Evolutionary conservation across 2,888 invertebrate species (phyloP).

Genomic region (Siphonodentalium dalli): DNA sequence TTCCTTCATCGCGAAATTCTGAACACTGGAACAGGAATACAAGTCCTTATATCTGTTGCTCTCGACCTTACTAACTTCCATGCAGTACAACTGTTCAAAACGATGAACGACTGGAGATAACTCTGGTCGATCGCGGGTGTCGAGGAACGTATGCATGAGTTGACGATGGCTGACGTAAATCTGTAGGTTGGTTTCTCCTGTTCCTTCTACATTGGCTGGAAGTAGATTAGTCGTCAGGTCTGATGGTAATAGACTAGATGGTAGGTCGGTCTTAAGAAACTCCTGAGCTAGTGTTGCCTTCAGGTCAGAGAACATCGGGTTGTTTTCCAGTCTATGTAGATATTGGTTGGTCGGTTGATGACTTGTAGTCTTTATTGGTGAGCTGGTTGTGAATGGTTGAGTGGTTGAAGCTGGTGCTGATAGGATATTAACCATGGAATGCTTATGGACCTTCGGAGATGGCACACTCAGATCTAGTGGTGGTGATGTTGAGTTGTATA

Average conservation of each 20-base stretch:
- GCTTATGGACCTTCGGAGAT: no score
- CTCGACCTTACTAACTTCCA: slow-evolving; percentile 37
- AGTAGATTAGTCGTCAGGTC: slow-evolving; percentile 35
- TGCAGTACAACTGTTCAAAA: slow-evolving; percentile 37
- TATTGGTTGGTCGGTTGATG: no score
- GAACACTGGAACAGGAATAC: slow-evolving; percentile 31
- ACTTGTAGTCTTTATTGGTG: no score
- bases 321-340: slow-evolving; percentile 37
- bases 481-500: no score
- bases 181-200: no score
- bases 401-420: no score
- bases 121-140: slow-evolving; percentile 27
- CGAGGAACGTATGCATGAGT: slow-evolving; percentile 35
- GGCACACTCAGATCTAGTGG: no score
- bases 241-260: slow-evolving; percentile 43
- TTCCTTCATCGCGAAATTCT: slow-evolving; percentile 24
- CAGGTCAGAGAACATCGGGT: slow-evolving; percentile 48
- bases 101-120: slow-evolving; percentile 32
- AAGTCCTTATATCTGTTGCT: slow-evolving; percentile 42
- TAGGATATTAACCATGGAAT: no score
- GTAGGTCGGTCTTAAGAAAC: slow-evolving; percentile 41
- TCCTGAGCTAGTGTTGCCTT: slow-evolving; percentile 39
- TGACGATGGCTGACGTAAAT: no score
- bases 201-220: no score
- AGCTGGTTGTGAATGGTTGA: no score